Evolutionary conservation across 2,113 vertebrate genomes (phyloP).

Genomic region (Chamaea fasciata): DNA sequence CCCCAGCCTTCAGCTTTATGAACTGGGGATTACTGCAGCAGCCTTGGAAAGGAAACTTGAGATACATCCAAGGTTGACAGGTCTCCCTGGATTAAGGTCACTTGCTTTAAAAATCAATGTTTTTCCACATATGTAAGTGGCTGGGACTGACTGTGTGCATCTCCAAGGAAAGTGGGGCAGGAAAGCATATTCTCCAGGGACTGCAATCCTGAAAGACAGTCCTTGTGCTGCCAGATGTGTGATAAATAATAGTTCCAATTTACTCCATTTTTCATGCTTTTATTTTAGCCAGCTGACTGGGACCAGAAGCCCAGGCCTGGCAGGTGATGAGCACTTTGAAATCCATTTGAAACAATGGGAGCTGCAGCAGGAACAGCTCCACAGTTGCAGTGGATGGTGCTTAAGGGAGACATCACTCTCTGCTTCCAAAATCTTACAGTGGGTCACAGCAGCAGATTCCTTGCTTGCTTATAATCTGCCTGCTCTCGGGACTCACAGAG

Average conservation of each 20-base stretch:
- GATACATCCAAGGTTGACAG: neutral
- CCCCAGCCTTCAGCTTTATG: neutral
- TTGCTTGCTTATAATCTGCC: neutral
- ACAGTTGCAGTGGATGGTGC: neutral
- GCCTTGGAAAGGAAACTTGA: constrained; percentile 29
- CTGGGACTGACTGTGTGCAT: neutral
- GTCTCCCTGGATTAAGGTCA: neutral
- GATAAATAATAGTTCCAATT: neutral
- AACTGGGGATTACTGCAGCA: constrained; percentile 27
- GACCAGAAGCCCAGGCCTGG: neutral
- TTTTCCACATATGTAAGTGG: neutral
- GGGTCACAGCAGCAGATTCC: neutral
- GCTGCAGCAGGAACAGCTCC: neutral
- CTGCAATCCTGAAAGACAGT: neutral
- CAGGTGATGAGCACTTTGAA: neutral
- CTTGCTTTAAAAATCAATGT: neutral
- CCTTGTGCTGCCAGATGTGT: neutral
- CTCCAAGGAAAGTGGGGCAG: neutral
- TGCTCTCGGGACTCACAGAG: neutral
- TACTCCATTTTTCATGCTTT: neutral
- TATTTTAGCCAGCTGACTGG: neutral
- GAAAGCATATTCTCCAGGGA: neutral
- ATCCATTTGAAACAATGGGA: neutral
- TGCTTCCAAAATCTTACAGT: neutral
- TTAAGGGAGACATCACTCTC: neutral